Conservation (phyloP, 2,797 vertebrate species). For the Danio jaintianensis region DNA sequence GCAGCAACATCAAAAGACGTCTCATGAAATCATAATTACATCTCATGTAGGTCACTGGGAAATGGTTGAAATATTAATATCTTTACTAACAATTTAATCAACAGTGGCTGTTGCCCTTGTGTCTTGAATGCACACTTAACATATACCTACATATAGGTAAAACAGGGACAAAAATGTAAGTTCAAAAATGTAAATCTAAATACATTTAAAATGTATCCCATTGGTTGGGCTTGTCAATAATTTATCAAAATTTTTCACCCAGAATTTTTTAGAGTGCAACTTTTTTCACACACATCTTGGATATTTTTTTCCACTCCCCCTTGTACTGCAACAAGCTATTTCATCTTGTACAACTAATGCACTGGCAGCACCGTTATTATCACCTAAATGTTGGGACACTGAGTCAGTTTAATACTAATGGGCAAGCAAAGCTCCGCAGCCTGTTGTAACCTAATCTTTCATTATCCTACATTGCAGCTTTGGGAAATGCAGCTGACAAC, state of each 20-base stretch:
- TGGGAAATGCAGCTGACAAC: slow-evolving; percentile 28
- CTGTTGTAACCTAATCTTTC: slow-evolving; percentile 32
- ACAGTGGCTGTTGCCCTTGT: neutral
- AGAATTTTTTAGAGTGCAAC: neutral
- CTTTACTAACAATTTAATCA: slow-evolving; percentile 27
- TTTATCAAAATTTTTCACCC: too few species aligned
- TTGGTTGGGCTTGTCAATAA: too few species aligned
- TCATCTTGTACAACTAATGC: neutral
- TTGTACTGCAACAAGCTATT: slow-evolving; percentile 8
- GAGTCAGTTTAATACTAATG: slow-evolving; percentile 32
- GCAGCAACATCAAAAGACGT: slow-evolving; percentile 17
- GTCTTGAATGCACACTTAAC: slow-evolving; percentile 8
- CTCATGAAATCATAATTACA: slow-evolving; percentile 39
- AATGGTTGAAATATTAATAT: slow-evolving; percentile 42
- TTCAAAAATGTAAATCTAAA: too few species aligned
- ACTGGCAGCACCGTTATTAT: slow-evolving; percentile 28
- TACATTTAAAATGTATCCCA: too few species aligned
- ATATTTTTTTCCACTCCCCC: slow-evolving; percentile 12
- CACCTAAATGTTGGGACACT: slow-evolving; percentile 30
- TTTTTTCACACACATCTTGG: neutral
- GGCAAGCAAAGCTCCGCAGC: slow-evolving; percentile 33
- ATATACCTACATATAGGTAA: too few species aligned
- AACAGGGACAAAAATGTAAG: too few species aligned
- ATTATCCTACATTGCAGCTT: slow-evolving; percentile 41
- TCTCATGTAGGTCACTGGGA: slow-evolving; percentile 28